phyloP scores from a whole-genome alignment of 2,113 vertebrate species.

The Pseudorectes ferrugineus region DNA sequence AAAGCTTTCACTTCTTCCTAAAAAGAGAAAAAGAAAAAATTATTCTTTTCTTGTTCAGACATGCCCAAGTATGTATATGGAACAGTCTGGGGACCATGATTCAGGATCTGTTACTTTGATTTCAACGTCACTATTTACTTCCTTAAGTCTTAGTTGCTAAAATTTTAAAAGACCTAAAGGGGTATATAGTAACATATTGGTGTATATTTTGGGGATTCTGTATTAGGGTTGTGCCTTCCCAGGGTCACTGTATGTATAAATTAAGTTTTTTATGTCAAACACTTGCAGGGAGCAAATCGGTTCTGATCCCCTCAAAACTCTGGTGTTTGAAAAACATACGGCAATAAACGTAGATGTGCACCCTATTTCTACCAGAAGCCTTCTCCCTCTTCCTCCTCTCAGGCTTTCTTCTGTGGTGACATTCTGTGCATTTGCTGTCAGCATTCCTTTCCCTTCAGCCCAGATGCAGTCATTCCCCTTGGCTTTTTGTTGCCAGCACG shows the following conservation, averaged over 20 bases:
- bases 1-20: neutral
- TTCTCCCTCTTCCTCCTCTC: neutral
- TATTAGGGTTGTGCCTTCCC: neutral
- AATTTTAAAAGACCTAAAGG: neutral
- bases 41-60: neutral
- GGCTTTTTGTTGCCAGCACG: neutral
- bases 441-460: neutral
- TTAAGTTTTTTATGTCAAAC: neutral
- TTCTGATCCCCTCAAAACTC: neutral
- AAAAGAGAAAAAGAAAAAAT: neutral
- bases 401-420: neutral
- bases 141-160: neutral
- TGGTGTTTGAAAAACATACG: neutral
- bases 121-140: neutral
- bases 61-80: neutral
- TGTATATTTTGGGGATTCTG: neutral
- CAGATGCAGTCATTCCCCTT: neutral
- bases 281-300: neutral
- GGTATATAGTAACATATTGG: neutral
- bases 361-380: neutral
- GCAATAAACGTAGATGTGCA: fast-evolving
- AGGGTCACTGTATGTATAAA: neutral
- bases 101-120: neutral
- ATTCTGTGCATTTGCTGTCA: neutral
- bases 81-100: neutral